Percentiles rank a stretch among this genome's conserved stretches.
Conservation (phyloP, 2,797 vertebrate genomes). For the Semotilus atromaculatus region DNA sequence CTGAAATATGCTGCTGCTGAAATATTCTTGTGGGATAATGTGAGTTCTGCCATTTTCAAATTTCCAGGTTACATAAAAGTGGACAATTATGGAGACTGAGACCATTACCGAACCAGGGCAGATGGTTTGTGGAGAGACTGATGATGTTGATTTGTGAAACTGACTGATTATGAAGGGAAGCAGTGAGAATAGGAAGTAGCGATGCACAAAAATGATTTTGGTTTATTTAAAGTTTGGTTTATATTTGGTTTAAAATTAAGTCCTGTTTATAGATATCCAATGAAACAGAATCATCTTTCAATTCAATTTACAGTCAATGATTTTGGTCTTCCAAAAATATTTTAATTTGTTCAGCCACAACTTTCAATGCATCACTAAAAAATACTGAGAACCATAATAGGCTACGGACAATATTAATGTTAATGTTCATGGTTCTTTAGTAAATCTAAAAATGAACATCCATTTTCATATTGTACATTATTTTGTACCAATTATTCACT, state of each 20-base stretch:
- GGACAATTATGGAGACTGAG: slow-evolving; percentile 27
- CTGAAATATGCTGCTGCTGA: slow-evolving; percentile 31
- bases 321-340: not conserved
- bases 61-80: slow-evolving; percentile 31
- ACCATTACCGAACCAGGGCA: slow-evolving; percentile 11
- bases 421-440: too few species aligned
- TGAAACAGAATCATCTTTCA: too few species aligned
- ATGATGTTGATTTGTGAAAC: not conserved
- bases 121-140: not conserved
- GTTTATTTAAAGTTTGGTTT: too few species aligned
- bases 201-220: fast-evolving
- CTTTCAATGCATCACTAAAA: too few species aligned
- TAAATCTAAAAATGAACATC: too few species aligned
- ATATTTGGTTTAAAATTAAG: too few species aligned
- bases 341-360: too few species aligned
- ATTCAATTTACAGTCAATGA: not conserved
- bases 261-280: too few species aligned
- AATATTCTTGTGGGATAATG: slow-evolving; percentile 30
- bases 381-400: too few species aligned
- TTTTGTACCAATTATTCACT: too few species aligned
- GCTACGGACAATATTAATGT: too few species aligned
- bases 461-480: too few species aligned
- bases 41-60: slow-evolving; percentile 11
- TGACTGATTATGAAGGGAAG: not conserved
- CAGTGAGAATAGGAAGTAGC: not conserved